Evolutionary conservation across 2,888 invertebrate genomes (phyloP).

Genomic region (Pyralis farinalis): DNA sequence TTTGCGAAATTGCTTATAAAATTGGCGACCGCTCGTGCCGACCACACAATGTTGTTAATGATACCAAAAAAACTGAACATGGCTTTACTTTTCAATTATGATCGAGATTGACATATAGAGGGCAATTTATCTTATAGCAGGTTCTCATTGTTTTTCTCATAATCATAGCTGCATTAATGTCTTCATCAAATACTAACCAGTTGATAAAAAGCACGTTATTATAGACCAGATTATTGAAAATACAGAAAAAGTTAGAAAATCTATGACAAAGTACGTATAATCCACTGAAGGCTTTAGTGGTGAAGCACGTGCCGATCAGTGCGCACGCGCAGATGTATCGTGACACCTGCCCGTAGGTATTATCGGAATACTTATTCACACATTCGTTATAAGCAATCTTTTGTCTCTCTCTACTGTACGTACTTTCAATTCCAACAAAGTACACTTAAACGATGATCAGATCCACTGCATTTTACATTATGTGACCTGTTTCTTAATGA

Average conservation of each 20-base stretch:
- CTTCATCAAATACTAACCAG: conserved; percentile 3
- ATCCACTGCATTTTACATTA: conserved; percentile 60
- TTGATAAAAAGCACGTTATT: conserved; percentile 5
- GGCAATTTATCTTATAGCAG: conserved; percentile 37
- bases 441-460: conserved; percentile 50
- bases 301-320: conserved; percentile 70
- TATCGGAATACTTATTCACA: conserved; percentile 46
- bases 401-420: conserved; percentile 43
- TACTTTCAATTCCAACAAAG: conserved; percentile 66
- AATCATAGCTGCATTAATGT: not conserved
- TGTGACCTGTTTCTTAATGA: conserved; percentile 73
- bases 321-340: conserved; percentile 72
- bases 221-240: not conserved
- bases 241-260: conserved; percentile 5
- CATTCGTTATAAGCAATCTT: conserved; percentile 30
- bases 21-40: conserved; percentile 72
- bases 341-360: conserved; percentile 69
- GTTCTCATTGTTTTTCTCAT: conserved; percentile 4
- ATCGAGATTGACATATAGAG: conserved; percentile 53
- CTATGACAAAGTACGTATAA: conserved; percentile 2
- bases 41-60: conserved; percentile 56
- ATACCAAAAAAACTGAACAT: conserved; percentile 52
- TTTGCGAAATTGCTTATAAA: conserved; percentile 69
- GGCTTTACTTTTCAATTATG: conserved; percentile 67
- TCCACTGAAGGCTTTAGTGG: conserved; percentile 39